Base-by-base conservation (phyloP, 1,140 invertebrate species). In the Drosophila biarmipes region DNA sequence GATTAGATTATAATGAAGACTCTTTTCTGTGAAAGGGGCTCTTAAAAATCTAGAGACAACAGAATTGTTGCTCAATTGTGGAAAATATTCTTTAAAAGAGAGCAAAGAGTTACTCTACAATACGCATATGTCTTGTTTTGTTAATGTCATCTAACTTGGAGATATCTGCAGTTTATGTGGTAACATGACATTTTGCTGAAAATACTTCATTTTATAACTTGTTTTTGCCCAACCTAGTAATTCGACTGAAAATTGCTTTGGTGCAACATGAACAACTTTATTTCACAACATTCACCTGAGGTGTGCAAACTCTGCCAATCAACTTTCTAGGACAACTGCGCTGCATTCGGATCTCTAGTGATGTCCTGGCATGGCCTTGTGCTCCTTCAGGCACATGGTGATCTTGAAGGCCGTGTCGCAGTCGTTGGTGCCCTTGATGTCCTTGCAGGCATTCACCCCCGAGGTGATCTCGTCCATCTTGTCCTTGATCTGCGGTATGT, bases 351-450 rank as follows among this genome's bases (percentile, higher is more conserved):
- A 38, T 0, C 12, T 14, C n/a, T 66, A 79, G 17, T 79, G 61
- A 24, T 53, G 69, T 46, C 45, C 40, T 19, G 55, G 34, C 14
- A 63, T 34, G 12, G 66, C 57, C 76, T 89, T 89, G 72, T 87
- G 84, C 67, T 87, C 89, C 72, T 81, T 75, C 2, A 91, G 72
- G 58, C 90, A 91, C 75, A 86, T 85, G 46, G 68, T 74, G 19
- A 91, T 24, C 73, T 79, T 78, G 40, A 84, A 91, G 21, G 90
- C 90, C 0, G 85, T 91, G 62, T 91, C 90, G 24, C 90, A 91
- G 45, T 91, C 90, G 14, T 90, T 78, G 38, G 66, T 58, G 12
- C 90, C 90, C 42, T 77, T 87, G 0, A 77, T 74, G 27, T 67
- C 56, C 76, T 90, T 91, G 66, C 90, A 91, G 19, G 90, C 54